Evolutionary conservation across 2,888 invertebrate genomes (phyloP), one percentile per base, ranked within the genome.

Genomic region (Temnothorax unifasciatus): DNA sequence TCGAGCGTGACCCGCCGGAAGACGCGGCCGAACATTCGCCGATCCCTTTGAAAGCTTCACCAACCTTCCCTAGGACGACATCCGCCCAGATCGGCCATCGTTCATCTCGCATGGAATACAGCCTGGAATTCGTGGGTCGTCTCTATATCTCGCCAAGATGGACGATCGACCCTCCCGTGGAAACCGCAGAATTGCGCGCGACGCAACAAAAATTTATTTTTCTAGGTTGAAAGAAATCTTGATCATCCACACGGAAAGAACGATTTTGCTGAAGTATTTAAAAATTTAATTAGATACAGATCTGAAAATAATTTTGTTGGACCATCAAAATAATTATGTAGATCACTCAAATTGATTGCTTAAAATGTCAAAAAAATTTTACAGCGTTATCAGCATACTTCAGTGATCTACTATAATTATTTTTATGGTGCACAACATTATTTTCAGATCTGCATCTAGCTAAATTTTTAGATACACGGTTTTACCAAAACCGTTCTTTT

Each of bases 11-110:
- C 69, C 76, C 82, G 38, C 50, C 79, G 75, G 85, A 91, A 83
- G 89, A 90, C 83, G 54, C 66, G 61, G 82, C 83, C 82, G 84
- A 89, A 75, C 87, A 85, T 87, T 91, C 90, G 75, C 89, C 91
- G 81, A 90, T 91, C 84, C 69, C 83, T 66, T 74, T 92, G 79
- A 90, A 92, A 87, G 73, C 91, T 13, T 93, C 93, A 52, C 91
- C 92, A 21, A 81, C 89, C 25, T 84, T 93, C 85, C 93, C 94
- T 71, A 90, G 77, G 59, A 93, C 92, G 68, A 92, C 93, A 86
- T 92, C 94, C 94, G 95, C 95, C 74, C 90, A 94, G 75, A 91
- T 96, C 71, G 96, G 96, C 11, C 95, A 95, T 95, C 93, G 96
- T 86, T 95, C 95, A 66, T 93, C 95, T 13, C 89, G 90, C 41